phyloP scores from a whole-genome alignment of 2,113 vertebrate species.

The Brachypteracias leptosomus region DNA sequence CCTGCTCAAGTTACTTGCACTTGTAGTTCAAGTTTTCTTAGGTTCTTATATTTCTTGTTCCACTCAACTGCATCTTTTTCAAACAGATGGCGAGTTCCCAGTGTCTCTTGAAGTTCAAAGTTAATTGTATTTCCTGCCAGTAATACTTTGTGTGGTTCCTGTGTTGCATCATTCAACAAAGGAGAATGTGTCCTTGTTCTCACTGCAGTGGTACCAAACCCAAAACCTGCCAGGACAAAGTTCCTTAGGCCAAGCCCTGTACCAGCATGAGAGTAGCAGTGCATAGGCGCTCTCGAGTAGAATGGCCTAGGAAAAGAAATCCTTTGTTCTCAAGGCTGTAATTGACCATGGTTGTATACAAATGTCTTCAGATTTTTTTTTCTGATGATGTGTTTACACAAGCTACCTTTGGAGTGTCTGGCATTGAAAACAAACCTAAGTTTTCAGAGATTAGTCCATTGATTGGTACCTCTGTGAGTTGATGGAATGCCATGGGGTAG shows the following conservation, averaged over 20 bases:
- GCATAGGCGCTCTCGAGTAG: background rate
- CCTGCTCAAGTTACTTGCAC: background rate
- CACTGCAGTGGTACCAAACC: no score
- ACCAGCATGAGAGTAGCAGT: background rate
- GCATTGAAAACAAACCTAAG: background rate
- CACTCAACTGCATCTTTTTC: background rate
- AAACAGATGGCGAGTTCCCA: background rate
- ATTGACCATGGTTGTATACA: rapidly evolving
- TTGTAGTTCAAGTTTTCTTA: background rate
- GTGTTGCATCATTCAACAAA: background rate
- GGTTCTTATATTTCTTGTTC: background rate
- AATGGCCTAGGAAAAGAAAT: background rate
- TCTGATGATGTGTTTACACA: background rate
- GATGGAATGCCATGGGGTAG: rapidly evolving
- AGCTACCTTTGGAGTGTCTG: background rate
- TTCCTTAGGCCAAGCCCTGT: background rate
- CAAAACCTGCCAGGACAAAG: background rate
- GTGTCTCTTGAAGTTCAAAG: background rate
- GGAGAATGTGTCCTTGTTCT: background rate
- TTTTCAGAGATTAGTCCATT: background rate
- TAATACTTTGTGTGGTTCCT: background rate
- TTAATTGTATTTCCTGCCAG: background rate
- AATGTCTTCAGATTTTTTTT: background rate
- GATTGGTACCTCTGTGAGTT: background rate
- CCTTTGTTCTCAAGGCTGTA: background rate